Percentiles rank a stretch among this genome's conserved stretches.
Conservation (phyloP, 2,113 vertebrate species). For the Brachirus orientalis region DNA sequence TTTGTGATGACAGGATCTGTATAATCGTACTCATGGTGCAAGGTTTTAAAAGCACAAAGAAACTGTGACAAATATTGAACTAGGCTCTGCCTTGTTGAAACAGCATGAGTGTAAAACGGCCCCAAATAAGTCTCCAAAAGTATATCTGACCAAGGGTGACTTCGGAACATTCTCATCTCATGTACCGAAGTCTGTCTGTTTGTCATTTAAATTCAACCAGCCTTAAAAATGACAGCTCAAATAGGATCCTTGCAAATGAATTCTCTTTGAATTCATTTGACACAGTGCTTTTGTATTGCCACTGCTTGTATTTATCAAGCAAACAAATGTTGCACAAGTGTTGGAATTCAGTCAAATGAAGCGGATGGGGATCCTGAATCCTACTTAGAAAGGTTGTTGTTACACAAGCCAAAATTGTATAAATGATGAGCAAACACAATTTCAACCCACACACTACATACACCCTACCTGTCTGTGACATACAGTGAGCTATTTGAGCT, state of each 20-base stretch:
- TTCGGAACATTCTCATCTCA: neutral
- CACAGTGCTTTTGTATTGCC: neutral
- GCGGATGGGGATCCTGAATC: constrained; percentile 52
- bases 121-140: constrained; percentile 37
- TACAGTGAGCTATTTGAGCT: neutral
- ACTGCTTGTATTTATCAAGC: neutral
- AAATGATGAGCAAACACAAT: too few relatives aligned
- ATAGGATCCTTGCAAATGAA: neutral
- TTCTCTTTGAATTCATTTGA: neutral
- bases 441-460: too few relatives aligned
- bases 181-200: constrained; percentile 3
- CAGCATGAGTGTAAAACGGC: neutral
- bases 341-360: neutral
- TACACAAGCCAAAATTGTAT: too few relatives aligned
- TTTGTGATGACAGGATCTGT: constrained; percentile 1
- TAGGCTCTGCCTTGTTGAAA: too few relatives aligned
- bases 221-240: constrained; percentile 9
- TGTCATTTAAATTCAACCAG: constrained; percentile 23
- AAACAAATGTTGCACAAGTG: constrained; percentile 6
- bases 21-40: neutral
- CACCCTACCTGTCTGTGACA: neutral
- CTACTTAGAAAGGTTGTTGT: neutral
- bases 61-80: too few relatives aligned
- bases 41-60: constrained; percentile 6
- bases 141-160: constrained; percentile 26